phyloP scores from a whole-genome alignment of 1,140 invertebrate species.

The Archegozetes longisetosus region DNA sequence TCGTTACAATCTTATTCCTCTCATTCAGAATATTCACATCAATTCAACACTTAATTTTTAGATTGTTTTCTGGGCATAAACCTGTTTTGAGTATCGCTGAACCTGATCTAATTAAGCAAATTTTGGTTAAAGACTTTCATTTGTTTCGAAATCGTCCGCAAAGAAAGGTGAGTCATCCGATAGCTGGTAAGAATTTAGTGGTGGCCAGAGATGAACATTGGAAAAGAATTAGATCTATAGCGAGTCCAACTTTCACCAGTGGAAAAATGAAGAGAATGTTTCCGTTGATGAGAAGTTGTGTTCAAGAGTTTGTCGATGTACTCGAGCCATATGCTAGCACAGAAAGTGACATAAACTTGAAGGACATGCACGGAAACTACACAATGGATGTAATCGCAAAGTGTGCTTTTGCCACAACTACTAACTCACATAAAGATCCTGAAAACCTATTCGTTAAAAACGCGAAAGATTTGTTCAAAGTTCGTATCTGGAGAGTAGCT shows the following conservation, averaged over 20 bases:
- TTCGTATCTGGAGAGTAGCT: not conserved
- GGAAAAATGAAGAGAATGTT: constrained; percentile 41
- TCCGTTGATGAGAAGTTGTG: not conserved
- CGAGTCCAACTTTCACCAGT: constrained; percentile 39
- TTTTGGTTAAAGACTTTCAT: constrained; percentile 14
- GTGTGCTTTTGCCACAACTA: constrained; percentile 36
- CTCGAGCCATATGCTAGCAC: not conserved
- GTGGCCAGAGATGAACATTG: constrained; percentile 31
- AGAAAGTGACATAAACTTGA: not conserved
- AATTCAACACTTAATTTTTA: not conserved
- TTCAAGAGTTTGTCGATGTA: not conserved
- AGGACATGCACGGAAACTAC: constrained; percentile 5
- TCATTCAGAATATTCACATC: not conserved
- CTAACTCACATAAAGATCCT: constrained; percentile 35
- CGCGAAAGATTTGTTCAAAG: constrained; percentile 20
- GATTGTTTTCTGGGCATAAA: not conserved
- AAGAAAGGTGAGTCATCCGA: not conserved
- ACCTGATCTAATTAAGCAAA: constrained; percentile 13
- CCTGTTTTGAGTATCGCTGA: constrained; percentile 13
- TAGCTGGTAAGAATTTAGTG: not conserved
- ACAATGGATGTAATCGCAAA: constrained; percentile 41
- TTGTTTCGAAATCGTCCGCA: constrained; percentile 9
- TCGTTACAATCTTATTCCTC: not conserved
- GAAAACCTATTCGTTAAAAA: constrained; percentile 27
- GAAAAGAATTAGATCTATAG: constrained; percentile 35